Evolutionary conservation across 2,888 invertebrate species (phyloP).

Genomic region (Myopa tessellatipennis): DNA sequence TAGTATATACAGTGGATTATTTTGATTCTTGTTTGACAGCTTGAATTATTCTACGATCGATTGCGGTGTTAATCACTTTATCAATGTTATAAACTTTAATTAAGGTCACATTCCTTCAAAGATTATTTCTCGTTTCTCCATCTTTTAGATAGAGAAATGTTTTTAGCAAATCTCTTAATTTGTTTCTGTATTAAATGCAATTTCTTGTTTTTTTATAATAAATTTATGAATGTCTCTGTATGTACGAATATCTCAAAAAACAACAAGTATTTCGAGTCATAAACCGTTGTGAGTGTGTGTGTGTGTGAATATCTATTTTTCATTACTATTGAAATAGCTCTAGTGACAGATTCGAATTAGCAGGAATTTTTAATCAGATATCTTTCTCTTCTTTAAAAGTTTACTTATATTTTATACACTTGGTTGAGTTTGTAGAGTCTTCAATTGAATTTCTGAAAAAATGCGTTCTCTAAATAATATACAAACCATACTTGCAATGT

Average conservation of each 20-base stretch:
- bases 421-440: not conserved
- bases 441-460: not conserved
- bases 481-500: too few species aligned
- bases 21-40: constrained; percentile 35
- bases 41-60: constrained; percentile 18
- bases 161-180: too few species aligned
- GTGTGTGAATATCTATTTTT: not conserved
- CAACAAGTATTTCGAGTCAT: too few species aligned
- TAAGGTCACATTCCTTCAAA: not conserved
- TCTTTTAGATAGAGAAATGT: not conserved
- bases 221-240: not conserved
- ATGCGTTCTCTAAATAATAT: not conserved
- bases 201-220: not conserved
- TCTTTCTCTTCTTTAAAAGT: not conserved
- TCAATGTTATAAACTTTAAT: constrained; percentile 10
- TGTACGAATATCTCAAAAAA: too few species aligned
- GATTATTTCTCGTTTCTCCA: not conserved
- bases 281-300: not conserved
- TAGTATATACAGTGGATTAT: constrained; percentile 36
- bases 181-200: not conserved
- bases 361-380: not conserved
- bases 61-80: constrained; percentile 5
- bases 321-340: not conserved
- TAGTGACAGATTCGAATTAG: not conserved
- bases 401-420: constrained; percentile 7